These are phyloP conservation scores for Melanotaenia parkinsoni DNA, from an alignment of 2,797 vertebrate species.

Conservation along the genomic window DNA sequence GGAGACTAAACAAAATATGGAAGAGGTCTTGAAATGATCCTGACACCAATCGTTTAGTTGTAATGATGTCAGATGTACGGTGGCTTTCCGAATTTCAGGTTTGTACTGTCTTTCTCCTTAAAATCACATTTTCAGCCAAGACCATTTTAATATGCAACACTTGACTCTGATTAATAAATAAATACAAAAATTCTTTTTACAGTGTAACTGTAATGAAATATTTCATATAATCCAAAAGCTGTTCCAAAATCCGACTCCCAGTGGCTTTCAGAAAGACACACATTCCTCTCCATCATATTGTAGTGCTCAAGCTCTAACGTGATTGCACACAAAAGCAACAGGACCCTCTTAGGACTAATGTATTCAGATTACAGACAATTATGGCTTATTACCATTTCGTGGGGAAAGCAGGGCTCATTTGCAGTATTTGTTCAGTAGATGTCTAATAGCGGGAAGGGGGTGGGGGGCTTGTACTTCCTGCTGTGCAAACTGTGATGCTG, in stretches of 20 bases:
- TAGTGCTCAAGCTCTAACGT: slow-evolving; percentile 39
- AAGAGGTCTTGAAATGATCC: slow-evolving; percentile 4
- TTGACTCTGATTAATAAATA: slow-evolving; percentile 5
- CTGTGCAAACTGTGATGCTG: slow-evolving; percentile 61
- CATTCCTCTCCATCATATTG: slow-evolving; percentile 35
- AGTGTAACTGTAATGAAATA: not conserved
- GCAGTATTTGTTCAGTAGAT: slow-evolving; percentile 67
- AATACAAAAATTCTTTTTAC: not conserved
- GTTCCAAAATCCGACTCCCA: not conserved
- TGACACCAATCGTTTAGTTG: not conserved
- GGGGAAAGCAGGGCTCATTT: slow-evolving; percentile 64
- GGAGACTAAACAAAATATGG: not conserved
- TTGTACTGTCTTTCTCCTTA: not conserved
- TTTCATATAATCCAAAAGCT: slow-evolving; percentile 21
- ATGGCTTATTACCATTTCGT: slow-evolving; percentile 71
- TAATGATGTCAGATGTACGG: not conserved
- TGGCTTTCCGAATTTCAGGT: not conserved
- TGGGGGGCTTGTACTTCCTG: slow-evolving; percentile 63
- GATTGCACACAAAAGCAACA: slow-evolving; percentile 71
- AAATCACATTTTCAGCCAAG: not conserved
- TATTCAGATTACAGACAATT: slow-evolving; percentile 78
- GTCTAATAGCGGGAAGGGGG: slow-evolving; percentile 59
- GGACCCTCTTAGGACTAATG: slow-evolving; percentile 69
- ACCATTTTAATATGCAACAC: not conserved
- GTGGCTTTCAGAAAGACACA: slow-evolving; percentile 3